Evolutionary conservation across 2,113 vertebrate species (phyloP).

Genomic region (Cichladusa arquata): DNA sequence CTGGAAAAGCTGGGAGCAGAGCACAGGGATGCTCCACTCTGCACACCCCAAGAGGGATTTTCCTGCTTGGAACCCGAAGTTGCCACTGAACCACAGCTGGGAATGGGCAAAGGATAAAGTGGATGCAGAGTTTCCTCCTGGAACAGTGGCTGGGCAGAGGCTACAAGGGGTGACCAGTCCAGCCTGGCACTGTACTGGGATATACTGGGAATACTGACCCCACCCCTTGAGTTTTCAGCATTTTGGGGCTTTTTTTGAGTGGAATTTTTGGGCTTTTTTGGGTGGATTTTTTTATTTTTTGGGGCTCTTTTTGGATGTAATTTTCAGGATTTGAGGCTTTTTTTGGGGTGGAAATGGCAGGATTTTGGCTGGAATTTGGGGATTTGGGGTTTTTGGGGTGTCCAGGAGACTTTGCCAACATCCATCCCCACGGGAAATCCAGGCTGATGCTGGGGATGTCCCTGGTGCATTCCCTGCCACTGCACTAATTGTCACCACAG

Average conservation of each 20-base stretch:
- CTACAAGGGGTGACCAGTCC: not conserved
- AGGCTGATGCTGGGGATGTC: not conserved
- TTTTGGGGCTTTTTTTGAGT: no score
- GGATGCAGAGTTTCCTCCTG: not conserved
- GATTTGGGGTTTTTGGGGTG: no score
- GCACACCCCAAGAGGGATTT: not conserved
- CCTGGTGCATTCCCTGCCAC: not conserved
- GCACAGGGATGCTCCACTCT: not conserved
- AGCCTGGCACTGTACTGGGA: not conserved
- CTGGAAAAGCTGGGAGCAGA: not conserved
- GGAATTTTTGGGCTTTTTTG: no score
- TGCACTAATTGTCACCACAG: not conserved
- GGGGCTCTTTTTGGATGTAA: no score
- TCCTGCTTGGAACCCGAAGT: not conserved
- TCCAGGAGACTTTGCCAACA: not conserved
- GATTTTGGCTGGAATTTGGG: no score
- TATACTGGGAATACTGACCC: not conserved
- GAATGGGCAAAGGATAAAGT: not conserved
- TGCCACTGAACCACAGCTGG: rapidly evolving
- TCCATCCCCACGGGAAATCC: not conserved
- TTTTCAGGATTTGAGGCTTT: no score
- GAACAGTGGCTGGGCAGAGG: not conserved
- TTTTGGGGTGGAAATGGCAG: no score
- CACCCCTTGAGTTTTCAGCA: not conserved
- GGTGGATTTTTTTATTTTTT: no score